Conservation (phyloP, 35 echinoderm and acorn worm species). For the Anneissia japonica region DNA sequence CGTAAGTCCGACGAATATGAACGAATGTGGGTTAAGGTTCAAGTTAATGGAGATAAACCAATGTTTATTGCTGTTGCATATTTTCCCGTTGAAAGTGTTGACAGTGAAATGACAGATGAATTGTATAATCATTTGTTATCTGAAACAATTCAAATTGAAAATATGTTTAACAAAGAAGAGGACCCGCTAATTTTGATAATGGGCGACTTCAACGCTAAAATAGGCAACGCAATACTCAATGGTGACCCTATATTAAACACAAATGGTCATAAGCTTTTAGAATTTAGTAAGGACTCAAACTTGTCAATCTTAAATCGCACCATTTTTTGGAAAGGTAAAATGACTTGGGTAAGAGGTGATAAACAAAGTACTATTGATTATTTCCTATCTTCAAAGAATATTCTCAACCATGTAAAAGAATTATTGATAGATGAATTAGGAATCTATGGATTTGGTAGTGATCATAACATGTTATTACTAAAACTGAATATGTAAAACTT, state of each 20-base stretch:
- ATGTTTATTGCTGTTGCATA: neutral
- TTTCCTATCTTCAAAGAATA: neutral
- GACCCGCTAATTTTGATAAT: slow-evolving; percentile 6
- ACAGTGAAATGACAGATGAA: neutral
- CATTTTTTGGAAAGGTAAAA: slow-evolving; percentile 5
- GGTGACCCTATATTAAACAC: slow-evolving; percentile 8
- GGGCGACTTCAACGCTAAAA: slow-evolving; percentile 17
- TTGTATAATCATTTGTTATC: slow-evolving; percentile 4
- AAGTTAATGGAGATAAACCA: neutral
- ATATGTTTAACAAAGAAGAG: neutral
- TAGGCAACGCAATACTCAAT: neutral
- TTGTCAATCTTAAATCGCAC: slow-evolving; percentile 7
- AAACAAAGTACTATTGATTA: neutral
- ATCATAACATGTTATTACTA: slow-evolving; percentile 8
- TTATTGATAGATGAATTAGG: neutral
- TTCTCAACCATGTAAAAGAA: neutral
- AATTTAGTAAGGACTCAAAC: neutral
- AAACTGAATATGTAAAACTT: neutral
- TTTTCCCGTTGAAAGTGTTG: slow-evolving; percentile 10
- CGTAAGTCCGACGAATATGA: neutral
- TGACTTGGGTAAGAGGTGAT: slow-evolving; percentile 3
- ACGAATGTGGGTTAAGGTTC: neutral
- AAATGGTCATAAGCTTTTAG: neutral
- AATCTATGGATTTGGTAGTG: neutral
- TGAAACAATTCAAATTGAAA: neutral